These are phyloP conservation scores for Andrena dorsata DNA, from an alignment of 2,888 invertebrate species.

Conservation along the genomic window DNA sequence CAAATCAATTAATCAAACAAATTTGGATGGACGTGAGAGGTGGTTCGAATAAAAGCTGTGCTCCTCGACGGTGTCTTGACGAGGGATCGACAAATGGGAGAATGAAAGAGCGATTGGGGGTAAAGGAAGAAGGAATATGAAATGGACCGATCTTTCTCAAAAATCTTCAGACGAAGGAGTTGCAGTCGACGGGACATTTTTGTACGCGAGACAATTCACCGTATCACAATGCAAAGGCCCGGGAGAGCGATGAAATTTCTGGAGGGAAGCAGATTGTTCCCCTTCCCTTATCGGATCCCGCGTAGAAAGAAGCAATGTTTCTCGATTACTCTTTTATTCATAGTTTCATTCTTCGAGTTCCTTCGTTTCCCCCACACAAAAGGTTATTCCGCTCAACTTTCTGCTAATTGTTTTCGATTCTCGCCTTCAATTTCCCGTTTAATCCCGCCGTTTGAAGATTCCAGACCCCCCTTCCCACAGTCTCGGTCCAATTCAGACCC, in stretches of 20 bases:
- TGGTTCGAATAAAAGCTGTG: not conserved
- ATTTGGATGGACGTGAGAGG: not conserved
- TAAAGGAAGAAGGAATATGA: not conserved
- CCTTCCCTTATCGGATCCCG: constrained; percentile 27
- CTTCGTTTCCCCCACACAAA: not conserved
- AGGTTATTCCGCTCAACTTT: constrained; percentile 9
- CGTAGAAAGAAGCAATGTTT: constrained; percentile 9
- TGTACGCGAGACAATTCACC: constrained; percentile 28
- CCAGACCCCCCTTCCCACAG: not conserved
- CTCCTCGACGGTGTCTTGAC: not conserved
- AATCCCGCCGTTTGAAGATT: not conserved
- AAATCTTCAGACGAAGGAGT: constrained; percentile 22
- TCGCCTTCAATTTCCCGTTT: not conserved
- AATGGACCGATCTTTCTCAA: not conserved
- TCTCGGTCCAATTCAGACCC: not conserved
- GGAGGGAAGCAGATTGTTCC: constrained; percentile 32
- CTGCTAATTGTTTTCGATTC: constrained; percentile 25
- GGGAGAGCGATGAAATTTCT: constrained; percentile 30
- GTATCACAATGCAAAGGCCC: constrained; percentile 20
- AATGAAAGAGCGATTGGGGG: not conserved
- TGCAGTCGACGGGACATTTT: constrained; percentile 18
- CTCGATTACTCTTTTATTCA: constrained; percentile 35
- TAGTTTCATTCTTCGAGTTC: not conserved
- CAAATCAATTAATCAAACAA: not conserved
- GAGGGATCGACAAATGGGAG: not conserved